Evolutionary conservation across 2,113 vertebrate species (phyloP).

Genomic region (Haemorhous mexicanus): DNA sequence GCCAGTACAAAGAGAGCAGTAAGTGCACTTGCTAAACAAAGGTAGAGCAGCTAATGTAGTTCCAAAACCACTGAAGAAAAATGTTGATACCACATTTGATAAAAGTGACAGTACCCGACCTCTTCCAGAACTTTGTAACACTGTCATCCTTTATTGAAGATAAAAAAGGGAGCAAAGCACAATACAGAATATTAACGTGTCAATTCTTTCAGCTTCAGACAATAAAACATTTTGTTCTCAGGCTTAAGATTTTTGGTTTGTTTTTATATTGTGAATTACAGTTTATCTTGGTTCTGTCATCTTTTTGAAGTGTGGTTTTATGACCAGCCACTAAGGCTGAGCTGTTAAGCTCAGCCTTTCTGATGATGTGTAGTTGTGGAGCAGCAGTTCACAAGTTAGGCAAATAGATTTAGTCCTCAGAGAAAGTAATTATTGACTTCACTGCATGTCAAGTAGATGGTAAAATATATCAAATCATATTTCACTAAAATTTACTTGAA

Average conservation of each 20-base stretch:
- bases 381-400: rapidly evolving
- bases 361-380: not conserved
- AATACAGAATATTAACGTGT: slow-evolving; percentile 9
- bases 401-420: not conserved
- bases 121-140: slow-evolving; percentile 34
- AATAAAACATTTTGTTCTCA: not conserved
- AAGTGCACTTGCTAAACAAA: not conserved
- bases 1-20: not conserved
- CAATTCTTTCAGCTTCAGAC: not conserved
- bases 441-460: not conserved
- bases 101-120: slow-evolving; percentile 23
- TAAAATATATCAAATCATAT: not conserved
- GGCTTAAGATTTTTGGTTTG: not conserved
- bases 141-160: slow-evolving; percentile 32
- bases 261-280: not conserved
- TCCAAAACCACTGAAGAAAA: slow-evolving; percentile 4
- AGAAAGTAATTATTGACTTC: not conserved
- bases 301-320: not conserved
- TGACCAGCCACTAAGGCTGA: not conserved
- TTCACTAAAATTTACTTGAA: not conserved
- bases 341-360: not conserved
- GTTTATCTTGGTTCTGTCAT: not conserved
- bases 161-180: not conserved
- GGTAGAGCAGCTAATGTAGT: not conserved
- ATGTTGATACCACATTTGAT: slow-evolving; percentile 17